Conservation (phyloP, 2,888 invertebrate genomes). For the Horisme vitalbata region DNA sequence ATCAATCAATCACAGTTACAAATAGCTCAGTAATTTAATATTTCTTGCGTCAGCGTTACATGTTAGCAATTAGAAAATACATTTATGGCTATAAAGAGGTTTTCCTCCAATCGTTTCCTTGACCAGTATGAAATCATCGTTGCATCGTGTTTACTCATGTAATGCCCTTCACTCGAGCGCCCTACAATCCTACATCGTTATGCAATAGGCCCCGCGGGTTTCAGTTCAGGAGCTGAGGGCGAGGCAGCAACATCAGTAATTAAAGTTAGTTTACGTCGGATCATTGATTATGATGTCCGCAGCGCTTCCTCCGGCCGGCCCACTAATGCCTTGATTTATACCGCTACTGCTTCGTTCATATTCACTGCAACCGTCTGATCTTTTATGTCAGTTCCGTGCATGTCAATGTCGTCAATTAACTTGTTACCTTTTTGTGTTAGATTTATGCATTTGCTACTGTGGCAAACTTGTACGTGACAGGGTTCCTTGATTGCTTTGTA, state of each 20-base stretch:
- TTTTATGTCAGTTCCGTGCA: conserved; percentile 46
- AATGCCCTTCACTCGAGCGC: conserved; percentile 60
- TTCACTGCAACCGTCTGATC: conserved; percentile 33
- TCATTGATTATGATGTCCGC: conserved; percentile 56
- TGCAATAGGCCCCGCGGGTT: conserved; percentile 54
- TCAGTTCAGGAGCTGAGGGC: conserved; percentile 55
- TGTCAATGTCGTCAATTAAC: conserved; percentile 39
- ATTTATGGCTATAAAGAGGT: conserved; percentile 43
- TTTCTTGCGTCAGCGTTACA: conserved; percentile 39
- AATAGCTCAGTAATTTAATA: conserved; percentile 39
- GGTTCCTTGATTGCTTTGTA: conserved; percentile 1
- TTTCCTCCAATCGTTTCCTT: conserved; percentile 67
- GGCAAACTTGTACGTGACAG: conserved; percentile 13
- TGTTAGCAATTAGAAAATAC: conserved; percentile 38
- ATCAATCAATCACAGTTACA: conserved; percentile 38
- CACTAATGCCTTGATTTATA: conserved; percentile 66
- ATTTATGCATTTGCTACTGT: conserved; percentile 15
- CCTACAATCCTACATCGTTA: conserved; percentile 60
- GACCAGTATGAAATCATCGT: conserved; percentile 74
- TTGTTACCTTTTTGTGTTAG: conserved; percentile 21
- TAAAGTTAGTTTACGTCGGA: conserved; percentile 47
- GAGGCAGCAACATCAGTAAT: conserved; percentile 40
- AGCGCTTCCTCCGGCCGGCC: conserved; percentile 49
- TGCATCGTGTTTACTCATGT: conserved; percentile 64
- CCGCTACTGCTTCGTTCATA: conserved; percentile 49